Evolutionary conservation across 2,888 invertebrate genomes (phyloP).

Genomic region (Iselma pallidipennis): DNA sequence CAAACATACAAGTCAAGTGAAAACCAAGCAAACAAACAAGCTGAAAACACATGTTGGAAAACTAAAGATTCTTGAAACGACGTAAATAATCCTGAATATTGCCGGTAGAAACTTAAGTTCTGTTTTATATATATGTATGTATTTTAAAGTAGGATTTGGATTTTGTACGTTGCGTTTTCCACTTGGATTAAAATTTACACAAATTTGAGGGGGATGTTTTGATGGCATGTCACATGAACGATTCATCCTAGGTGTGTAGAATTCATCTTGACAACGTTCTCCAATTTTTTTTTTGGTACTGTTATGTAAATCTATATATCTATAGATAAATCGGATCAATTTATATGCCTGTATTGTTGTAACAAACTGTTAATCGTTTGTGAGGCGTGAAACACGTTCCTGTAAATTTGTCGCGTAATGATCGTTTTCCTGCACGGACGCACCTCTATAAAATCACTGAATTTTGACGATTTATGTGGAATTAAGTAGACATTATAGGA

Average conservation of each 20-base stretch:
- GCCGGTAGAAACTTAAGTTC: neutral
- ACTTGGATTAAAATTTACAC: neutral
- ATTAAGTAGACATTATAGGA: conserved; percentile 18
- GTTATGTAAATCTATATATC: too few relatives aligned
- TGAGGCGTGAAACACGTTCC: neutral
- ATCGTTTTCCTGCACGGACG: conserved; percentile 4
- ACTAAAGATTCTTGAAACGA: neutral
- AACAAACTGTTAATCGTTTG: neutral
- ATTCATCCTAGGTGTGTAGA: neutral
- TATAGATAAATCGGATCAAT: neutral
- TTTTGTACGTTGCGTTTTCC: neutral
- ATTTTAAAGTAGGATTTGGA: too few relatives aligned
- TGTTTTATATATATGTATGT: too few relatives aligned
- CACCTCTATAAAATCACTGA: conserved; percentile 14
- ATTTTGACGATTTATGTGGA: conserved; percentile 23
- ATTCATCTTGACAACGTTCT: neutral
- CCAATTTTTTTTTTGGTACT: neutral
- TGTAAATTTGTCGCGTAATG: conserved; percentile 10
- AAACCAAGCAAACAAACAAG: neutral
- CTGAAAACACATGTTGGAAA: neutral
- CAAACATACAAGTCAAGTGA: conserved; percentile 2
- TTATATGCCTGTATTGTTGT: neutral
- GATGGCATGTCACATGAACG: too few relatives aligned
- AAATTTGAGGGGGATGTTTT: neutral
- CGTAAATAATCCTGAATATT: neutral